These are phyloP conservation scores for Nomia melanderi DNA, from an alignment of 1,140 invertebrate genomes.

Conservation along the genomic window DNA sequence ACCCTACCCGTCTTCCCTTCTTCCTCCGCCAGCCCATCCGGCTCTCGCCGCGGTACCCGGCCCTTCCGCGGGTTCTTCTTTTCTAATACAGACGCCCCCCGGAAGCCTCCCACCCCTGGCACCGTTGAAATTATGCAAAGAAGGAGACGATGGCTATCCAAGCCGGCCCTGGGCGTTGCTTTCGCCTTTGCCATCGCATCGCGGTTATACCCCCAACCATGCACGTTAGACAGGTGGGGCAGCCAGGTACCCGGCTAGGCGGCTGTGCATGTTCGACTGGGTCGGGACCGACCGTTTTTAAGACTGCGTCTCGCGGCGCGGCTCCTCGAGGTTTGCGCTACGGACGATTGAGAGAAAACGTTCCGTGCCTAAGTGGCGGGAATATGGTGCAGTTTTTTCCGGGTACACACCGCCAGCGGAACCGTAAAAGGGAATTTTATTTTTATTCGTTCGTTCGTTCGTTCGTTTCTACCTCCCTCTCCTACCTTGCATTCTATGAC, in stretches of 20 bases:
- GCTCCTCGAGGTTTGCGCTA: conserved; percentile 19
- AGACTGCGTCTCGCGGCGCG: conserved; percentile 27
- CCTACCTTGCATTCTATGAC: too few species aligned
- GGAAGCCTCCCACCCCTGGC: conserved; percentile 34
- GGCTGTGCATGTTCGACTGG: neutral
- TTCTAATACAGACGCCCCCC: conserved; percentile 20
- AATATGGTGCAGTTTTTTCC: neutral
- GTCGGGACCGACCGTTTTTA: conserved; percentile 6
- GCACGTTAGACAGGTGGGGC: too few species aligned
- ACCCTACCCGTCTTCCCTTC: neutral
- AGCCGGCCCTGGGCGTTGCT: conserved; percentile 34
- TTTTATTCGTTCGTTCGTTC: neutral
- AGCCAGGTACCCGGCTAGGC: too few species aligned
- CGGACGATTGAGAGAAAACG: conserved; percentile 36
- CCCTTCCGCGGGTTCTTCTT: conserved; percentile 20
- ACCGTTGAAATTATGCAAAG: conserved; percentile 72
- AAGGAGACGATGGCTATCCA: conserved; percentile 71
- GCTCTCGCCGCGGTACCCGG: neutral
- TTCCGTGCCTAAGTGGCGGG: conserved; percentile 22
- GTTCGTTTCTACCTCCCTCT: neutral
- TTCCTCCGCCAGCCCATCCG: neutral
- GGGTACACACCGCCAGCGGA: neutral
- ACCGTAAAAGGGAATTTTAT: conserved; percentile 24
- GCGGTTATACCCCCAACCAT: neutral
- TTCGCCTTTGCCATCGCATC: neutral